These are phyloP conservation scores for Phrynosoma platyrhinos DNA, from an alignment of 2,113 vertebrate genomes.

Conservation along the genomic window DNA sequence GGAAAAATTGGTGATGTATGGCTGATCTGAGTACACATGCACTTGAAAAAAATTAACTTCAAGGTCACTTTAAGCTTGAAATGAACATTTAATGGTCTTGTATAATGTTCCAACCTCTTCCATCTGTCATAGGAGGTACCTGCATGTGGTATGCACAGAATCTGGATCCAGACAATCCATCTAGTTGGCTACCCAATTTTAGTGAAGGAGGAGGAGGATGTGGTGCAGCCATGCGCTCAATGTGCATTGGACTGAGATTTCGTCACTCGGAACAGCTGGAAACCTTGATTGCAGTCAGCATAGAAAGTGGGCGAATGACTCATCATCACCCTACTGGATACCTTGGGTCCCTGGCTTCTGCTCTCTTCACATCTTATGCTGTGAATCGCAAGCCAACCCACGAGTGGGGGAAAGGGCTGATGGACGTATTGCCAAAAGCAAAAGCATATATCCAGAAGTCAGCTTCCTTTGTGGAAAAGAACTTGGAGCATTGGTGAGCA, in stretches of 20 bases:
- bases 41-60: background rate
- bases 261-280: conserved; percentile 60
- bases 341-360: conserved; percentile 80
- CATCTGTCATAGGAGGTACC: conserved; percentile 53
- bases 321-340: conserved; percentile 88
- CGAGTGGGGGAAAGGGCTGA: conserved; percentile 80
- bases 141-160: fast-evolving
- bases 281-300: conserved; percentile 78
- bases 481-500: conserved; percentile 81
- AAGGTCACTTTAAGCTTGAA: background rate
- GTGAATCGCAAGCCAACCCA: conserved; percentile 66
- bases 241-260: conserved; percentile 86
- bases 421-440: conserved; percentile 77
- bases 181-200: conserved; percentile 79
- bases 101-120: background rate
- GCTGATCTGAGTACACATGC: background rate
- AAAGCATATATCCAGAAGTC: conserved; percentile 72
- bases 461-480: conserved; percentile 76
- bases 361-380: conserved; percentile 81
- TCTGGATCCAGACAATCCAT: conserved; percentile 27
- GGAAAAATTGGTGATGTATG: too few species aligned
- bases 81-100: background rate
- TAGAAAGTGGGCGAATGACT: conserved; percentile 87
- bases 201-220: conserved; percentile 75
- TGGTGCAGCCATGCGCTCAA: conserved; percentile 86